Evolutionary conservation across 2,797 vertebrate genomes (phyloP).

Genomic region (Neosalanx taihuensis): DNA sequence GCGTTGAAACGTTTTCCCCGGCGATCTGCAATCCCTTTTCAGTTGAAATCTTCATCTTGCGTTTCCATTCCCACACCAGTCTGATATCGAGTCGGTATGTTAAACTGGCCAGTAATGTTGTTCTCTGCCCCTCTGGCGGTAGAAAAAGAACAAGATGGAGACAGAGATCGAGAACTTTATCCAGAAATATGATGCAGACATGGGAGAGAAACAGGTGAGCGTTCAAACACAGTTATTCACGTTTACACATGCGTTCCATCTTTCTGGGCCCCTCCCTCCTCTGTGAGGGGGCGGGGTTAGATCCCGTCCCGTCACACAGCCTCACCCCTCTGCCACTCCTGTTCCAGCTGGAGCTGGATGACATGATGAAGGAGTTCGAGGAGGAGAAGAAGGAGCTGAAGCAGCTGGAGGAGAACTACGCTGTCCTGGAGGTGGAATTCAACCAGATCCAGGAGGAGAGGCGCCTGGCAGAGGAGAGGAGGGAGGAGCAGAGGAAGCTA

Average conservation of each 20-base stretch:
- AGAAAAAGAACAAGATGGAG: constrained; percentile 81
- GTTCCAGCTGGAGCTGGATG: constrained; percentile 73
- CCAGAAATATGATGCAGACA: constrained; percentile 80
- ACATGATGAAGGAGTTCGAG: constrained; percentile 48
- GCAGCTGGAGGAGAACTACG: constrained; percentile 63
- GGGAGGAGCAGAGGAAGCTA: constrained; percentile 64
- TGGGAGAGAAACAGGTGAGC: constrained; percentile 83
- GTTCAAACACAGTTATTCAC: not conserved
- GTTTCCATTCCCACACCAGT: not conserved
- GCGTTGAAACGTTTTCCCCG: not conserved
- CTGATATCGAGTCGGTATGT: not conserved
- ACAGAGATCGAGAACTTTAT: constrained; percentile 80
- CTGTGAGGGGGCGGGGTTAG: too few species aligned
- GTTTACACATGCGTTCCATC: not conserved
- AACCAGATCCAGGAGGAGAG: constrained; percentile 74
- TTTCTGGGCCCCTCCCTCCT: not conserved
- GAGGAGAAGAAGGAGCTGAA: constrained; percentile 72
- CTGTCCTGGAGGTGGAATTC: constrained; percentile 71
- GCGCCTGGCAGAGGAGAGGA: constrained; percentile 57
- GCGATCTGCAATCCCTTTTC: not conserved
- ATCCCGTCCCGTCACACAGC: too few species aligned
- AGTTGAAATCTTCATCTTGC: not conserved
- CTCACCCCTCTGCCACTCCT: not conserved
- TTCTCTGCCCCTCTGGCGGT: constrained; percentile 39
- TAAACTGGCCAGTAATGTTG: constrained; percentile 1